Evolutionary conservation across 2,797 vertebrate genomes (phyloP).

Genomic region (Dryobates pubescens): DNA sequence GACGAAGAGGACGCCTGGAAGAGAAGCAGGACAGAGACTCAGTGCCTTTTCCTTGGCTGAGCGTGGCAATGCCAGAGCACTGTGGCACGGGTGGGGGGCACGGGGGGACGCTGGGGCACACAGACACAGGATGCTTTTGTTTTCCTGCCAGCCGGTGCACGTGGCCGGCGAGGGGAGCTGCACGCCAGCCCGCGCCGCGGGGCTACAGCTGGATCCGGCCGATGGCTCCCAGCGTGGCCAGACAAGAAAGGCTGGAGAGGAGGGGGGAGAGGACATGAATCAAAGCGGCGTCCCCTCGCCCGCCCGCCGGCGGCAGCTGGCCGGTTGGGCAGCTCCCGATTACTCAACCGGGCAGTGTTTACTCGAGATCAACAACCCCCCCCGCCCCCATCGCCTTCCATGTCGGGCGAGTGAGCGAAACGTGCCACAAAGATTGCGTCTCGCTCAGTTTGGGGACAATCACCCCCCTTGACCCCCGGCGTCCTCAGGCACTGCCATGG

Average conservation of each 20-base stretch:
- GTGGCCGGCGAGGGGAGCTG: neutral
- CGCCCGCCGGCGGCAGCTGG: constrained; percentile 37
- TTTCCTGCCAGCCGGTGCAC: neutral
- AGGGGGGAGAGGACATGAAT: constrained; percentile 38
- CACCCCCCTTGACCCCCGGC: fast-evolving
- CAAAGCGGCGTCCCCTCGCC: constrained; percentile 52
- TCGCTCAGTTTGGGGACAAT: neutral
- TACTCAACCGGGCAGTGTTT: constrained; percentile 65
- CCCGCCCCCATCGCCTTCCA: neutral
- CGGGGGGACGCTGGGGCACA: fast-evolving
- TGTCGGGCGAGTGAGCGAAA: neutral
- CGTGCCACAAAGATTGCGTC: neutral
- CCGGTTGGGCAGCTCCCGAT: constrained; percentile 58
- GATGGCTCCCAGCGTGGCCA: constrained; percentile 32
- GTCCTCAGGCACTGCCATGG: fast-evolving
- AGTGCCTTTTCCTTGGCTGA: neutral
- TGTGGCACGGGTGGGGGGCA: neutral
- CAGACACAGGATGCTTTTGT: constrained; percentile 43
- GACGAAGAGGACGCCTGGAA: constrained; percentile 78
- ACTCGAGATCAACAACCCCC: constrained; percentile 54
- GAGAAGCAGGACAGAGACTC: constrained; percentile 23
- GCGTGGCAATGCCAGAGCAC: fast-evolving
- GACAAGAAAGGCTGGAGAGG: constrained; percentile 28
- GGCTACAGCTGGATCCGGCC: constrained; percentile 48
- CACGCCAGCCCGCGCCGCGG: constrained; percentile 16